Evolutionary conservation across 2,113 vertebrate species (phyloP), one percentile per base, ranked within the genome.

Genomic region (Lampris megalopsis): DNA sequence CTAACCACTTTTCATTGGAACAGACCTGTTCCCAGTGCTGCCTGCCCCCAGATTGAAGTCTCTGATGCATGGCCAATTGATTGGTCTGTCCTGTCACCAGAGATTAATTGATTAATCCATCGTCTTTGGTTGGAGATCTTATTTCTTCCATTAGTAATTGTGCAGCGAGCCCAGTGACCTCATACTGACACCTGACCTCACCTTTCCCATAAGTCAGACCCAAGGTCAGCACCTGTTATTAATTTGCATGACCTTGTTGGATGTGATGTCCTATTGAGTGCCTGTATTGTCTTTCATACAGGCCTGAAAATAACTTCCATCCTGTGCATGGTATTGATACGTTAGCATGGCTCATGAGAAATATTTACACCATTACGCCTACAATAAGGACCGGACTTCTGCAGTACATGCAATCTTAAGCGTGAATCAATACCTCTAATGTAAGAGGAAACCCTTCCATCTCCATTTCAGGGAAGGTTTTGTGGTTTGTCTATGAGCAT

Each of bases 261-360:
- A 72, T 74, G 43, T 56, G 60, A 84, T 70, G 77, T 78, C 81
- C 84, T 81, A 78, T 84, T 76, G 79, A 88, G 77, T 52, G 67
- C 74, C 72, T 61, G 87, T 77, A 88, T 93, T 87, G 81, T 91
- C 86, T 93, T 92, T 91, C 92, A 86, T 86, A 63, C 71, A 49
- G 45, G 53, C 40, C 71, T 68, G 52, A 86, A 79, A 89, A 89
- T 91, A 88, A 87, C 88, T 85, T 87, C 82, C 82, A 87, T 92
- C 89, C 91, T 89, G 77, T 68, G 61, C 3, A 47, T 0, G 3
- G 24, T 82, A 92, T 93, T 87, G 65, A 93, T 92, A 86, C 61
- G 49, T 60, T 71, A 62, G 73, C 73, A 74, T 69, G 13, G 78
- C 60, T 41, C 45, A 1, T 73, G 71, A 86, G 85, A 92, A 87